Conservation (phyloP, 2,113 vertebrate species). For the Austrofundulus limnaeus region DNA sequence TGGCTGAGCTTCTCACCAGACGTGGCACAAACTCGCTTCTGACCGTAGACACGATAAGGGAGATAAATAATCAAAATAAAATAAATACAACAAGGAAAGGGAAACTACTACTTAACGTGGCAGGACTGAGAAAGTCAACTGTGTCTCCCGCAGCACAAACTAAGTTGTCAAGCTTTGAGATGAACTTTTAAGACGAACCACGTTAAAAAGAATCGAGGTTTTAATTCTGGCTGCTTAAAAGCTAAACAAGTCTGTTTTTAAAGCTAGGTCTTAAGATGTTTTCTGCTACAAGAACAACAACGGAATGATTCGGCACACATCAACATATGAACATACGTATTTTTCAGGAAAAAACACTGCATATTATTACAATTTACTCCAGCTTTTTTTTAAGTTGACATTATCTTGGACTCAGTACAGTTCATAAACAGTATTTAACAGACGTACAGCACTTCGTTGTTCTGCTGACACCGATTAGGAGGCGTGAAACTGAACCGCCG, state of each 20-base stretch:
- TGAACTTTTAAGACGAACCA: conserved; percentile 16
- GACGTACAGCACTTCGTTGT: background rate
- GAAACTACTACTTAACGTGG: background rate
- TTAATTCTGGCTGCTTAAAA: background rate
- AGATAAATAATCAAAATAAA: background rate
- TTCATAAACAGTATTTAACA: background rate
- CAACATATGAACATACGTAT: background rate
- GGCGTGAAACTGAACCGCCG: background rate
- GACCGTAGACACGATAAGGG: conserved; percentile 7
- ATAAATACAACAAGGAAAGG: background rate
- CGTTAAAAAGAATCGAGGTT: background rate
- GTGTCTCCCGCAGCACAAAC: too few species aligned
- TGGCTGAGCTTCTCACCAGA: conserved; percentile 35
- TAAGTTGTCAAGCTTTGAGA: background rate
- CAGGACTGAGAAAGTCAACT: background rate
- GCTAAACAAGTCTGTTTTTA: background rate
- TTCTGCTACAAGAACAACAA: background rate
- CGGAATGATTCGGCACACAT: conserved; percentile 1
- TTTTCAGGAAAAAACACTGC: background rate
- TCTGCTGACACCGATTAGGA: background rate
- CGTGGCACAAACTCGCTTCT: conserved; percentile 36
- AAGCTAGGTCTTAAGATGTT: background rate
- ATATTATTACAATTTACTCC: background rate
- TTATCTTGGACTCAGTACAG: conserved; percentile 26
- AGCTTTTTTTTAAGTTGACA: conserved; percentile 54